Conservation (phyloP, 35 echinoderm and acorn worm genomes). For the Ophioderma brevispina region DNA sequence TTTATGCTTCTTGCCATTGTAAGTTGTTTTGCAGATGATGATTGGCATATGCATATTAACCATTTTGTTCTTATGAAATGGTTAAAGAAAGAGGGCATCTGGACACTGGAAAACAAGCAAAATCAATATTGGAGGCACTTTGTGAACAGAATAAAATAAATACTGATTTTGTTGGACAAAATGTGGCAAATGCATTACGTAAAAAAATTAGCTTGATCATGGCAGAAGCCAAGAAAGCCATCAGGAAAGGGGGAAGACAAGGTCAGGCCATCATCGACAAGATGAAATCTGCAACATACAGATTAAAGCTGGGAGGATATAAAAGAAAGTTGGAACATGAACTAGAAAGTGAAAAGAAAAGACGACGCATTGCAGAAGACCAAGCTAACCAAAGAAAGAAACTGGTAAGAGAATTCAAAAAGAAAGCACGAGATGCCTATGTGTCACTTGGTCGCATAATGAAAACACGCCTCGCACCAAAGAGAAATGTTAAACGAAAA, state of each 20-base stretch:
- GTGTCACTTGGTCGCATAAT: background rate
- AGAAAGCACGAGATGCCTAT: background rate
- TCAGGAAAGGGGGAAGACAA: background rate
- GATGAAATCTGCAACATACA: background rate
- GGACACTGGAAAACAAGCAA: background rate
- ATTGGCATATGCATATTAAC: background rate
- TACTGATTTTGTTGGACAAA: background rate
- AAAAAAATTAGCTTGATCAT: background rate
- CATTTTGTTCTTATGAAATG: background rate
- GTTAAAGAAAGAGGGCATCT: background rate
- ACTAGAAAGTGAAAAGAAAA: slow-evolving; percentile 29
- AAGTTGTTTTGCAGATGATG: no score
- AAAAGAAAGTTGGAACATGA: slow-evolving; percentile 26
- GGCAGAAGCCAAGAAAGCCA: background rate
- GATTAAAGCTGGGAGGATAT: background rate
- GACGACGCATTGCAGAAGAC: background rate
- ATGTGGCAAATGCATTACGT: background rate
- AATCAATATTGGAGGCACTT: background rate
- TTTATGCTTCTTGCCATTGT: no score
- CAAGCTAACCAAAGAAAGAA: background rate
- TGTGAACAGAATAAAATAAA: background rate
- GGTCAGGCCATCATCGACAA: background rate
- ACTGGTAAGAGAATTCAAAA: background rate
- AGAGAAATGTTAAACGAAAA: background rate
- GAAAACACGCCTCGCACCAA: background rate